A percentile compares a stretch with the other conserved stretches of the same genome.
Conservation (phyloP, 2,113 vertebrate genomes). For the zebrafish (Danio rerio) region GRCz12tu NC_133191.1:57401501-57402000, state of each 20-base stretch:
- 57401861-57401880: conserved; percentile 75
- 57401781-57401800: background rate
- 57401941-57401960: background rate
- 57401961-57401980: conserved; percentile 36
- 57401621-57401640: too few species aligned
- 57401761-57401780: conserved; percentile 60
- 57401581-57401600: too few species aligned
- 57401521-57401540: conserved; percentile 40
- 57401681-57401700: too few species aligned
- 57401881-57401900: conserved; percentile 81
- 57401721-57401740: background rate
- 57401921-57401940: conserved; percentile 38
- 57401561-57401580: too few species aligned
- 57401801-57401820: conserved; percentile 51
- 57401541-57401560: background rate
- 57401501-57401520: conserved; percentile 51
- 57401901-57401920: conserved; percentile 63
- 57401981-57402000: conserved; percentile 39
- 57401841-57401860: conserved; percentile 67
- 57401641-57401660: too few species aligned
- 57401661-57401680: too few species aligned
- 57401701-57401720: background rate
- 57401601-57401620: too few species aligned
- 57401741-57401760: conserved; percentile 60
- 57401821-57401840: conserved; percentile 41